Conservation (phyloP, 2,888 invertebrate genomes). For the Epistrophella euchroma region DNA sequence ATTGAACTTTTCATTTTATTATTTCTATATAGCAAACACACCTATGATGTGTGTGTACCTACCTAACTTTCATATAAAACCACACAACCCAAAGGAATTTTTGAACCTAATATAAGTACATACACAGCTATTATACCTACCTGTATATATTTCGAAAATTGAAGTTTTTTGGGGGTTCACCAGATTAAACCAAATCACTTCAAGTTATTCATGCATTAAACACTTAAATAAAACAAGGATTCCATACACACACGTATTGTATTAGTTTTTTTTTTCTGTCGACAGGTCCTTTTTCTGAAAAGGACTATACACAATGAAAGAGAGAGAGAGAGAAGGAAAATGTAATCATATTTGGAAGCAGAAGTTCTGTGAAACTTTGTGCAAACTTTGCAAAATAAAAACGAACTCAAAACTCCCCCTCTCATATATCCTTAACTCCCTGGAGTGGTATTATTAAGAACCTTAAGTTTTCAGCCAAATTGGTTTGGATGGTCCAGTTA, state of each 20-base stretch:
- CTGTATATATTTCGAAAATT: constrained; percentile 14
- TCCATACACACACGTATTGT: constrained; percentile 21
- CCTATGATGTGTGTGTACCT: background rate
- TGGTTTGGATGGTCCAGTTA: constrained; percentile 26
- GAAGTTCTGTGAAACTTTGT: constrained; percentile 35
- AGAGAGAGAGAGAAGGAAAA: constrained; percentile 21
- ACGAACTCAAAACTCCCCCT: background rate
- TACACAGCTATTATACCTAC: background rate
- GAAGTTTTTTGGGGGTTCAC: constrained; percentile 31
- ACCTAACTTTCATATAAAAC: constrained; percentile 4
- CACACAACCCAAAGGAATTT: constrained; percentile 10
- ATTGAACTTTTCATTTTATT: constrained; percentile 35
- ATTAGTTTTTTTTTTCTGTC: constrained; percentile 19
- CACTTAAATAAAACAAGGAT: constrained; percentile 40
- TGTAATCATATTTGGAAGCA: constrained; percentile 51
- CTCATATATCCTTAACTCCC: background rate
- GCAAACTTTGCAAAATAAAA: constrained; percentile 38
- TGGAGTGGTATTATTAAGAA: constrained; percentile 38
- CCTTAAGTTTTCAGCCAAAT: constrained; percentile 31
- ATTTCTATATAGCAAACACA: background rate
- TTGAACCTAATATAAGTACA: background rate
- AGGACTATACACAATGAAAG: background rate
- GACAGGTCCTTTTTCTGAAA: constrained; percentile 2
- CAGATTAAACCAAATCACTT: constrained; percentile 62
- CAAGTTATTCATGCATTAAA: constrained; percentile 58